Percentiles rank a stretch among this genome's conserved stretches.
Conservation (phyloP, 1,140 invertebrate species). For the Pachypsylla venusta region DNA sequence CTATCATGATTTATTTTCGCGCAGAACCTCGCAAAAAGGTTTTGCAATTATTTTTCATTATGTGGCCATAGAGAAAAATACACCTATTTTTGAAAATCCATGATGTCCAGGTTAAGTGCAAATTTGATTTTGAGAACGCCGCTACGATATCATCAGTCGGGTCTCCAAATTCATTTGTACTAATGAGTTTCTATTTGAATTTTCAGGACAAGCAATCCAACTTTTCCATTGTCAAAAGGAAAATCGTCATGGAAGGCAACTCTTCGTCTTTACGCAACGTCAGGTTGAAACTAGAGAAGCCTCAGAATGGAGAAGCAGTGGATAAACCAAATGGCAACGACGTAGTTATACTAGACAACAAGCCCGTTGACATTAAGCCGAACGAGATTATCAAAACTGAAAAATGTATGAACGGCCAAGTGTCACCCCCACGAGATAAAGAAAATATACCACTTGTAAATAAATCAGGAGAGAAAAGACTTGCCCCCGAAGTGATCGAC, state of each 20-base stretch:
- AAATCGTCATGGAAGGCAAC: conserved; percentile 11
- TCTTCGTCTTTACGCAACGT: conserved; percentile 39
- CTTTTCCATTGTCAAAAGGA: conserved; percentile 10
- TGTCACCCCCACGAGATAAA: conserved; percentile 11
- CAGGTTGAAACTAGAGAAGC: conserved; percentile 40
- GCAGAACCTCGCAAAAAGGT: no score
- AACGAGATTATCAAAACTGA: conserved; percentile 14
- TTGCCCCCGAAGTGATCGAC: conserved; percentile 43
- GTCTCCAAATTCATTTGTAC: neutral
- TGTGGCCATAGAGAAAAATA: no score
- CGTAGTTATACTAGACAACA: neutral
- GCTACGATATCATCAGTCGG: neutral
- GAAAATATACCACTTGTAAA: conserved; percentile 16
- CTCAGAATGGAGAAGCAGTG: neutral
- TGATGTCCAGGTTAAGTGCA: no score
- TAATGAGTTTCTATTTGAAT: neutral
- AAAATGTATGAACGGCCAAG: neutral
- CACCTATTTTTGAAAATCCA: no score
- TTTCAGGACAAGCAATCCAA: conserved; percentile 5
- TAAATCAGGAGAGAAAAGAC: conserved; percentile 7
- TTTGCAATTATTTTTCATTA: no score
- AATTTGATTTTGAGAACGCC: no score
- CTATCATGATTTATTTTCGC: no score
- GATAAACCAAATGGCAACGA: neutral
- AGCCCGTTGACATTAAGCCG: neutral